Evolutionary conservation across 92 coral and sea anemone genomes (phyloP), one percentile per base, ranked within the genome.

Genomic region (Hydrozoanthus gracilis): DNA sequence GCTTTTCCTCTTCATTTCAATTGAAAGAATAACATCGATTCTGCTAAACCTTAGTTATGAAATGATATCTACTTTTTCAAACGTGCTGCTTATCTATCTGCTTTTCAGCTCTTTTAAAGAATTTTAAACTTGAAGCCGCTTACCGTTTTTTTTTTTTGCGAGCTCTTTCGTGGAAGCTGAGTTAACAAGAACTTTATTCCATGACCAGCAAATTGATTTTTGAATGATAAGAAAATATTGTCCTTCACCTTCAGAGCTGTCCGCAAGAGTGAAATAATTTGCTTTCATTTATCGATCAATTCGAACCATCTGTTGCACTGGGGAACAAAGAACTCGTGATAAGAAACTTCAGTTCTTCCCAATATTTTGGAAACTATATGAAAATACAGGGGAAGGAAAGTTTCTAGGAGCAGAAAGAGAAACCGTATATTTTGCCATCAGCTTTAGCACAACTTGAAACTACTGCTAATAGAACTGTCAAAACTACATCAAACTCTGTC

Each of bases 231-330:
- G 49, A 48, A 65, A 80, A 66, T 51, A 65, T 62, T 80, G 66
- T 52, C 47, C 62, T 80, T 80, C 85, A 80, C 44, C 61, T 80
- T 80, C 16, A 56, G 11, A 52, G 45, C 85, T 49, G 13, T n/a
- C 74, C 85, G 17, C 85, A 80, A 35, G 66, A 48, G 45, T 51
- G 66, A 80, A 65, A 39, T 39, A 50, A 10, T 7, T 80, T 18
- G 6, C 50, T 4, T 65, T 80, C 74, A 65, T 80, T 80, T 80
- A 80, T 80, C 66, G 50, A 48, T 65, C 61, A 80, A 20, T 60
- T 44, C 44, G n/a, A 65, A 60, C 51, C 85, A 80, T 80, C 85
- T 80, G 85, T 80, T 80, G 27, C 85, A 18, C 75, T 0, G 54
- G 50, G 74, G 73, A 65, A 80, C 73, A 79, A 64, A 49, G 7